phyloP scores from a whole-genome alignment of 2,113 vertebrate species.

The Lophotis ruficrista region DNA sequence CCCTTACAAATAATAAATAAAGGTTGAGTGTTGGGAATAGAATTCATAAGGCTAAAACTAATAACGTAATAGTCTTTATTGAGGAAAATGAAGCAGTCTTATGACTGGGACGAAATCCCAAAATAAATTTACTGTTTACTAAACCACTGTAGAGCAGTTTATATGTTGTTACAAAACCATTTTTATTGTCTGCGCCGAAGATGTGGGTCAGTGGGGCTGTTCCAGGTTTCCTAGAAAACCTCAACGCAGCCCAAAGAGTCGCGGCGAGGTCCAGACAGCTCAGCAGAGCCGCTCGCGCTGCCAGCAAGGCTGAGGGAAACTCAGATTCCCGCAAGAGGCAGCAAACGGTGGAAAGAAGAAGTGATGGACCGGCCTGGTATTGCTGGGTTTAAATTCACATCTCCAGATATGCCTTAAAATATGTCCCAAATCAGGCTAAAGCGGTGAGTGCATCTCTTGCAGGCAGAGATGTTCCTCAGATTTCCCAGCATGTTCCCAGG shows the following conservation, averaged over 20 bases:
- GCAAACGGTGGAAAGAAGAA: fast-evolving
- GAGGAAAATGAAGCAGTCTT: slow-evolving; percentile 1
- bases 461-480: background rate
- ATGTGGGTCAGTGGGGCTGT: slow-evolving; percentile 8
- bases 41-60: slow-evolving; percentile 37
- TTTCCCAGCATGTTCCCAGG: background rate
- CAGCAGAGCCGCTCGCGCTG: background rate
- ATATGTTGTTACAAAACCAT: background rate
- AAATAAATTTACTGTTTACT: slow-evolving; percentile 39
- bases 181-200: fast-evolving
- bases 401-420: background rate
- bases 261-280: background rate
- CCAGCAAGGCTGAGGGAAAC: background rate
- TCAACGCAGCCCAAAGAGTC: background rate
- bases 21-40: slow-evolving; percentile 51
- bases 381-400: background rate
- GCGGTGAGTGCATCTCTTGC: background rate
- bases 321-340: background rate
- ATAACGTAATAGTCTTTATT: background rate
- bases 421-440: background rate
- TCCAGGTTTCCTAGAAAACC: slow-evolving; percentile 12
- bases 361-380: background rate
- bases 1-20: slow-evolving; percentile 58
- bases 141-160: background rate
- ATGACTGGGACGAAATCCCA: background rate